Base-by-base conservation (phyloP, 2,888 invertebrate genomes). In the Parascotia fuliginaria region DNA sequence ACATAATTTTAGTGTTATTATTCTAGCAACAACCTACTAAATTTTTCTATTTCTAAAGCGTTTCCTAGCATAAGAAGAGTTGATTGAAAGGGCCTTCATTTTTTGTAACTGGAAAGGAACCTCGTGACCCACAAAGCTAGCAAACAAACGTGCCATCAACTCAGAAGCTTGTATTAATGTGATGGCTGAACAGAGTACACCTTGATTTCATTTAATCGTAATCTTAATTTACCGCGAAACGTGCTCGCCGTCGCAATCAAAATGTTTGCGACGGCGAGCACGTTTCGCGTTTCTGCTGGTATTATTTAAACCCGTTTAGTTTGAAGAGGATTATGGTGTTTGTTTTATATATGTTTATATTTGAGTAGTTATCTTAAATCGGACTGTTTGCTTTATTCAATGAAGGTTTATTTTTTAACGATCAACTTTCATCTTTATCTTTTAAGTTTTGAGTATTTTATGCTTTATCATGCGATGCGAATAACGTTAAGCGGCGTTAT, bases 61-160 rank as follows among this genome's bases (percentile, higher is more conserved):
- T n/a, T n/a, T 55, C 60, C 59, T 57, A 55, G 58, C 69, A 62
- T 60, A 65, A 61, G 59, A 55, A 65, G 58, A 67, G 64, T 68
- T 68, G 66, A 68, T 66, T 70, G 68, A 71, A 53, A 64, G 60
- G 55, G 52, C 49, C 44, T 64, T 65, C 65, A 65, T 61, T 68
- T 62, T 60, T 61, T 60, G n/a, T 61, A 45, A 43, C 47, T 72
- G 62, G 43, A 51, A 70, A 65, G 65, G 45, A 47, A 56, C 42
- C 41, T 46, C 51, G 43, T 58, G 60, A 62, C 65, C 60, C 60
- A 55, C 60, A 70, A 70, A 49, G 51, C 53, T 47, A 58, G 61
- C 61, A 77, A 74, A 76, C 73, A 74, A 68, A 73, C 77, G 77
- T 77, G 76, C 73, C 69, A 67, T 66, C 64, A 62, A 72, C 66